phyloP scores from a whole-genome alignment of 2,113 vertebrate genomes.

The Psammodynastes pulverulentus region DNA sequence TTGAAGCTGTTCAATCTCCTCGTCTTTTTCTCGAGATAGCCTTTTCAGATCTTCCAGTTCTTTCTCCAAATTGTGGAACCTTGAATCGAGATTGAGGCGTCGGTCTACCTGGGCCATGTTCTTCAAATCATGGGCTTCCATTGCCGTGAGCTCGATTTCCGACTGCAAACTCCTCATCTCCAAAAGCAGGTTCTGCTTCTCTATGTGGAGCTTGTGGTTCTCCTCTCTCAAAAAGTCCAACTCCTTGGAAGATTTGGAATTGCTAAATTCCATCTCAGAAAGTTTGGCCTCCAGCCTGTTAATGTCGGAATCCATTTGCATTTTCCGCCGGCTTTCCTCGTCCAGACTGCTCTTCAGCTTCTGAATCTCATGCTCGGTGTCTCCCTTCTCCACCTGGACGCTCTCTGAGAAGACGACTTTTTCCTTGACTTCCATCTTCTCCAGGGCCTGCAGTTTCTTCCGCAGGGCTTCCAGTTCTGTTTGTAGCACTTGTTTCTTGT shows the following conservation, averaged over 20 bases:
- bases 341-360: slow-evolving; percentile 82
- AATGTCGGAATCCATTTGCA: slow-evolving; percentile 83
- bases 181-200: slow-evolving; percentile 87
- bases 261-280: slow-evolving; percentile 88
- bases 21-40: slow-evolving; percentile 83
- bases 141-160: slow-evolving; percentile 87
- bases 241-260: slow-evolving; percentile 92
- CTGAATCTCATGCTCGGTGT: slow-evolving; percentile 87
- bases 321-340: slow-evolving; percentile 80
- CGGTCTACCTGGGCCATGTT: slow-evolving; percentile 71
- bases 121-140: slow-evolving; percentile 81
- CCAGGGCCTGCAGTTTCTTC: slow-evolving; percentile 79
- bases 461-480: slow-evolving; percentile 79
- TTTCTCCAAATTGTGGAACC: slow-evolving; percentile 81
- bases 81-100: slow-evolving; percentile 78
- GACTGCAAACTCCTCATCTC: slow-evolving; percentile 86
- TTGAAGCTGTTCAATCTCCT: slow-evolving; percentile 86
- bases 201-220: slow-evolving; percentile 85
- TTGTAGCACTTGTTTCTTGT: slow-evolving; percentile 84
- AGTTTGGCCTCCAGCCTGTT: slow-evolving; percentile 73
- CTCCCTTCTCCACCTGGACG: slow-evolving; percentile 89
- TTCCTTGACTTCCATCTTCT: slow-evolving; percentile 88
- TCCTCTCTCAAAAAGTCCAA: slow-evolving; percentile 91
- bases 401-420: slow-evolving; percentile 93
- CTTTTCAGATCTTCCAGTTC: slow-evolving; percentile 84